Conservation (phyloP, 2,797 vertebrate species). For the Podarcis siculus region DNA sequence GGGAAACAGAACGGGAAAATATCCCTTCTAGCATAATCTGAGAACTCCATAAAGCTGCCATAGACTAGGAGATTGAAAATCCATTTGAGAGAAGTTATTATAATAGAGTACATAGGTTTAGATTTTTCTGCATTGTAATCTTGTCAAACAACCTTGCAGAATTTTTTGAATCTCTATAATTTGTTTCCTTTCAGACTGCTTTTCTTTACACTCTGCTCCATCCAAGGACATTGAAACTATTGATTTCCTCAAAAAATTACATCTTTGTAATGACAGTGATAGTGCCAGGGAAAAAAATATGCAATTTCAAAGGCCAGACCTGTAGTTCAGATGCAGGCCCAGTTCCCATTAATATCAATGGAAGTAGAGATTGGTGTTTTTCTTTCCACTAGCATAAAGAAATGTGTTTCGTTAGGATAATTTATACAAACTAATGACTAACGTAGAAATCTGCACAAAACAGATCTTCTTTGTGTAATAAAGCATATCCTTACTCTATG, state of each 20-base stretch:
- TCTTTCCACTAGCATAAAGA: background rate
- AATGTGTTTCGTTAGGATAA: background rate
- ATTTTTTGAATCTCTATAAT: constrained; percentile 18
- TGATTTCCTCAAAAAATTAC: background rate
- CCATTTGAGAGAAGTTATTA: constrained; percentile 20
- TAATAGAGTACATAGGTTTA: constrained; percentile 1
- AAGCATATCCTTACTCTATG: background rate
- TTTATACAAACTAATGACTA: background rate
- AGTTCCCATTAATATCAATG: constrained; percentile 4
- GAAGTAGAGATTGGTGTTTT: background rate
- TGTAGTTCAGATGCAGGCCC: background rate
- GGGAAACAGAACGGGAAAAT: background rate
- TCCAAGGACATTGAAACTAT: constrained; percentile 19
- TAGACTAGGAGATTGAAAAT: constrained; percentile 17
- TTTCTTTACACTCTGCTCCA: constrained; percentile 15
- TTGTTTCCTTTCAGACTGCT: constrained; percentile 4
- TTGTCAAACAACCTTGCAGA: constrained; percentile 20
- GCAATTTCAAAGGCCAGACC: background rate
- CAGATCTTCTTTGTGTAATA: background rate
- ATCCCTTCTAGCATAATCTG: background rate
- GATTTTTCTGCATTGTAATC: constrained; percentile 37
- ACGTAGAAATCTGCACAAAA: background rate
- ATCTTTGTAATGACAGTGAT: constrained; percentile 15
- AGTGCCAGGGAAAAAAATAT: background rate
- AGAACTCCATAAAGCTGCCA: background rate